Evolutionary conservation across 2,888 invertebrate genomes (phyloP).

Genomic region (Latrodectus elegans): DNA sequence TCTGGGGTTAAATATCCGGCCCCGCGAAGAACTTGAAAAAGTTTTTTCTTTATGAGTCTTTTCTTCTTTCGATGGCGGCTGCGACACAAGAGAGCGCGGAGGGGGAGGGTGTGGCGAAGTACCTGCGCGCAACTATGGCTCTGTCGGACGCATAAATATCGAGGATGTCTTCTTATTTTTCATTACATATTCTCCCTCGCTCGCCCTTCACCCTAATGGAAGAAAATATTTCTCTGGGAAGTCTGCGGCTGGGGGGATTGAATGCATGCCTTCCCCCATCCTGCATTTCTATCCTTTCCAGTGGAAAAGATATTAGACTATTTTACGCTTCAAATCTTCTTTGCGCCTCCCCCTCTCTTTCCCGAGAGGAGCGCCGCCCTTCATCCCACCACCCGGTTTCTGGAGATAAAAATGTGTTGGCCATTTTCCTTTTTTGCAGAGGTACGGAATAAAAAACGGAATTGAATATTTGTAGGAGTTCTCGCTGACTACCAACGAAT

Average conservation of each 20-base stretch:
- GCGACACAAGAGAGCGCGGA: too few species aligned
- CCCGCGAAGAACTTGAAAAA: too few species aligned
- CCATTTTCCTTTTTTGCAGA: neutral
- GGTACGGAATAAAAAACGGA: neutral
- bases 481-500: neutral
- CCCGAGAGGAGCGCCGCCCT: neutral
- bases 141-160: neutral
- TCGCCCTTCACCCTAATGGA: neutral
- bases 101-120: too few species aligned
- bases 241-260: neutral
- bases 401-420: neutral
- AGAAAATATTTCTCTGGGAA: neutral
- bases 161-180: slow-evolving; percentile 2
- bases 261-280: neutral
- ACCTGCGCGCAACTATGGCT: too few species aligned
- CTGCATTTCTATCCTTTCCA: neutral
- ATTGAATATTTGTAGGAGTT: too few species aligned
- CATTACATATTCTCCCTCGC: neutral
- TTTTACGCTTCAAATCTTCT: slow-evolving; percentile 10
- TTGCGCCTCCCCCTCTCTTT: neutral
- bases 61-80: too few species aligned
- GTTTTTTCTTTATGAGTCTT: too few species aligned
- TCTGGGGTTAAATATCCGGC: too few species aligned
- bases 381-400: neutral
- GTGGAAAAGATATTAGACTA: slow-evolving; percentile 21